A percentile compares a stretch with the other conserved stretches of the same genome.
Conservation (phyloP, 2,888 invertebrate species). For the Tethea ocularis region DNA sequence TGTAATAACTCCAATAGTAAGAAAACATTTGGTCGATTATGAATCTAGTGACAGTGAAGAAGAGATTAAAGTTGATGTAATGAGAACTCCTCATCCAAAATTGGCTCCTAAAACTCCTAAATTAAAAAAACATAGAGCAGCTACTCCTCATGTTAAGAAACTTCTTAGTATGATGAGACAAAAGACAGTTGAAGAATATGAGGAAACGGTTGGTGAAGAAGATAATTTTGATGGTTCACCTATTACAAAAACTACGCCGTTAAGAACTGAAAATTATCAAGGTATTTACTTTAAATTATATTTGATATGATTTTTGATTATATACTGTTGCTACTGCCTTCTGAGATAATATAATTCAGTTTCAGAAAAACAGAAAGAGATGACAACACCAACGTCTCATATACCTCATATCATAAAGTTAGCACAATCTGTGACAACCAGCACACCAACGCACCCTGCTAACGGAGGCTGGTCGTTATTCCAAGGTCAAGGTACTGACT, state of each 20-base stretch:
- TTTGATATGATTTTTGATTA: too few relatives aligned
- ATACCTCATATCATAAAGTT: constrained; percentile 58
- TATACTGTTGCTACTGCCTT: too few relatives aligned
- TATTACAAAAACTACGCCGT: constrained; percentile 51
- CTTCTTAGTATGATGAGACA: constrained; percentile 57
- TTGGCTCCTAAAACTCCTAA: constrained; percentile 60
- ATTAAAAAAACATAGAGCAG: constrained; percentile 53
- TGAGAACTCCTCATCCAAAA: constrained; percentile 55
- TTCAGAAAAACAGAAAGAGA: constrained; percentile 52
- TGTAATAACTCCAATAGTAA: constrained; percentile 68
- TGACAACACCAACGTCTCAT: constrained; percentile 72
- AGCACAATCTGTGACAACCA: constrained; percentile 66
- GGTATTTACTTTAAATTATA: too few relatives aligned
- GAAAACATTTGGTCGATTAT: constrained; percentile 71
- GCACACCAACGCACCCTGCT: constrained; percentile 70
- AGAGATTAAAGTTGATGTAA: constrained; percentile 31
- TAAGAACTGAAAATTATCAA: constrained; percentile 42
- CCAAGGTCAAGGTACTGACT: constrained; percentile 66
- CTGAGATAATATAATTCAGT: too few relatives aligned
- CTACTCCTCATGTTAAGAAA: constrained; percentile 72
- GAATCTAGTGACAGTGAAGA: constrained; percentile 66
- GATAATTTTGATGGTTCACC: constrained; percentile 39
- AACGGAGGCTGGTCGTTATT: constrained; percentile 66
- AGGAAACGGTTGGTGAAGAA: constrained; percentile 48
- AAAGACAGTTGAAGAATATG: constrained; percentile 57